Percentiles rank a stretch among this genome's conserved stretches.
Evolutionary conservation across 2,888 invertebrate species (phyloP).

Genomic region (Eupithecia subfuscata): DNA sequence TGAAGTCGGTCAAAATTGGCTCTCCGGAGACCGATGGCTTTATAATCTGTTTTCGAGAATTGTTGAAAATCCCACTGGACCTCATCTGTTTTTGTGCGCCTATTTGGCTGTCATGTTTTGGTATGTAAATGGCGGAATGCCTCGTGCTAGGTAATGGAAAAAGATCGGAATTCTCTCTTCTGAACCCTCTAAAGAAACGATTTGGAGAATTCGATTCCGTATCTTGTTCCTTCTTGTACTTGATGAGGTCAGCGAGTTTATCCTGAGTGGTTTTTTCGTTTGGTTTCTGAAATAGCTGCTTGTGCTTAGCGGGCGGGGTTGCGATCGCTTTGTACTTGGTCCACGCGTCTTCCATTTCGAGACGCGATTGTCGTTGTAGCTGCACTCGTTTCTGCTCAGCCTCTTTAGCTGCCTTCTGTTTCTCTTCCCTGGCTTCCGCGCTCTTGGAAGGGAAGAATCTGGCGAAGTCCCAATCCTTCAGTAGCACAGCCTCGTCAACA

Average conservation of each 20-base stretch:
- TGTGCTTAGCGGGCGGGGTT: conserved; percentile 74
- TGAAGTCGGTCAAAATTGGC: conserved; percentile 88
- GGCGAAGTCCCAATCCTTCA: conserved; percentile 95
- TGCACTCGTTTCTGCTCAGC: conserved; percentile 69
- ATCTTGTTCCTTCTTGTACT: conserved; percentile 88
- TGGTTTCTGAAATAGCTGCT: conserved; percentile 69
- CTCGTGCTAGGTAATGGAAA: conserved; percentile 89
- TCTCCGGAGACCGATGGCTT: conserved; percentile 82
- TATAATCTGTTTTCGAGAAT: conserved; percentile 85
- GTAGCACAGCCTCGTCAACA: conserved; percentile 90
- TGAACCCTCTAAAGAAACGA: conserved; percentile 90
- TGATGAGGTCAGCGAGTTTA: conserved; percentile 78
- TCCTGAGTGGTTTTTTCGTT: conserved; percentile 73
- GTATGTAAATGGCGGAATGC: conserved; percentile 88
- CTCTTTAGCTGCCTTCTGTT: conserved; percentile 71
- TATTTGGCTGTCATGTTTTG: conserved; percentile 80
- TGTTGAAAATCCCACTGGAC: conserved; percentile 88
- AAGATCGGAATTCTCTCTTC: conserved; percentile 93
- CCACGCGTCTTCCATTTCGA: conserved; percentile 79
- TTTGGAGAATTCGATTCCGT: conserved; percentile 88
- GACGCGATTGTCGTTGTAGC: conserved; percentile 74
- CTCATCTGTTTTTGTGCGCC: conserved; percentile 81
- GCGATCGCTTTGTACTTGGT: conserved; percentile 74
- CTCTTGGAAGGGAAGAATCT: conserved; percentile 89
- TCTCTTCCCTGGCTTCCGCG: conserved; percentile 65